Evolutionary conservation across 37 sponge, comb jelly and placozoan genomes (phyloP), one percentile per base, ranked within the genome.

Genomic region (Ephydatia muelleri): DNA sequence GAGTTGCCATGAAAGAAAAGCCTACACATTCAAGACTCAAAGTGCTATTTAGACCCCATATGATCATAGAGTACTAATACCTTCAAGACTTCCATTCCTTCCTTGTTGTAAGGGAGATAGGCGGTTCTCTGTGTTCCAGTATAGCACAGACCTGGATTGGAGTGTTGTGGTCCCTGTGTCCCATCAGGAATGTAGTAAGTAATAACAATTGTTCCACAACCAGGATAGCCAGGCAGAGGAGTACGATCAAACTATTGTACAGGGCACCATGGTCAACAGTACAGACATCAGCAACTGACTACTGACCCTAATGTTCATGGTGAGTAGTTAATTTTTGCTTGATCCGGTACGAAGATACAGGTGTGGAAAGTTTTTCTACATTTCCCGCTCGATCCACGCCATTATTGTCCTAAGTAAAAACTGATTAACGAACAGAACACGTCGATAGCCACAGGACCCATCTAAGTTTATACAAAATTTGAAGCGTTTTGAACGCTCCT

Each of bases 101-200:
- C 82, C 12, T 26, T 76, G 65, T 66, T 88, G 70, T 84, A 75
- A 47, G 95, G 95, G 3, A 94, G 84, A 64, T 91, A 94, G 35
- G 95, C 95, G 6, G 57, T 78, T 34, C 92, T 49, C 30, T 37
- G 34, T 39, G 86, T 85, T 22, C 86, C 93, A 68, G 27, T 12
- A 77, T 75, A 92, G 13, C n/a, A 2, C 23, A 39, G 67, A 25
- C 95, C 95, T 39, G 95, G 95, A 75, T 84, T 88, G 30, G 95
- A 91, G 37, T 91, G 95, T 26, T 85, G 38, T 47, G 16, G 40
- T 29, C 77, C 73, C 78, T 94, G 92, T 16, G 31, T 67, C 43
- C 92, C 91, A 85, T 37, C 70, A 40, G 87, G 91, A 65, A 94
- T 80, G 23, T 71, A 5, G 74, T 94, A 94, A 26, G 66, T 23